phyloP scores from a whole-genome alignment of 2,888 invertebrate genomes.

The Resseliella maxima region DNA sequence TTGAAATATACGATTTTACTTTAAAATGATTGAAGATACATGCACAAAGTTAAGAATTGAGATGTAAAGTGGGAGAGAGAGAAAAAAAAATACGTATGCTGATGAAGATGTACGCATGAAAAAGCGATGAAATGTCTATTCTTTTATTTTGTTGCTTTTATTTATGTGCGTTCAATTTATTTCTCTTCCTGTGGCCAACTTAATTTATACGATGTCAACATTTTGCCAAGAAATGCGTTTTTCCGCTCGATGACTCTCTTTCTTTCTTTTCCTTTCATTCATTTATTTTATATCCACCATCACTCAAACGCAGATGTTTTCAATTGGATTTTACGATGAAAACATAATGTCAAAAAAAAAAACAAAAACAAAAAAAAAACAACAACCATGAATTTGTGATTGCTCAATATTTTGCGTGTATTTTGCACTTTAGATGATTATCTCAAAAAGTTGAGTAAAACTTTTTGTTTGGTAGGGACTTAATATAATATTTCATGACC shows the following conservation, averaged over 20 bases:
- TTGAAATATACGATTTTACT: background rate
- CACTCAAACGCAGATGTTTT: constrained; percentile 39
- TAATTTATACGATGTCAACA: constrained; percentile 36
- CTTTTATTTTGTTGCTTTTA: background rate
- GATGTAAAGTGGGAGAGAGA: background rate
- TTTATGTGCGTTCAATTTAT: background rate
- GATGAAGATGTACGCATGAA: background rate
- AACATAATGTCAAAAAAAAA: background rate
- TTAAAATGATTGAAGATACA: background rate
- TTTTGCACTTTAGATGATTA: constrained; percentile 5
- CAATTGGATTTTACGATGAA: background rate
- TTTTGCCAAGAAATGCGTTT: constrained; percentile 27
- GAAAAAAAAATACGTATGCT: background rate
- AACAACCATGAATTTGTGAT: background rate
- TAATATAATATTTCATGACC: background rate
- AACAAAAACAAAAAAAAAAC: no score
- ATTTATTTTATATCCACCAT: constrained; percentile 5
- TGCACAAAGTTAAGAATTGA: no score
- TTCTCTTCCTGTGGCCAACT: background rate
- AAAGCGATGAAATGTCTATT: constrained; percentile 38
- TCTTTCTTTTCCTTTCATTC: no score
- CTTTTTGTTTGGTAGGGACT: background rate
- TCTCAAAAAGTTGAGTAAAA: background rate
- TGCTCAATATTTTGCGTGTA: background rate
- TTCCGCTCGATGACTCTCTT: no score